Evolutionary conservation across 2,888 invertebrate species (phyloP).

Genomic region (Nomada lathburiana): DNA sequence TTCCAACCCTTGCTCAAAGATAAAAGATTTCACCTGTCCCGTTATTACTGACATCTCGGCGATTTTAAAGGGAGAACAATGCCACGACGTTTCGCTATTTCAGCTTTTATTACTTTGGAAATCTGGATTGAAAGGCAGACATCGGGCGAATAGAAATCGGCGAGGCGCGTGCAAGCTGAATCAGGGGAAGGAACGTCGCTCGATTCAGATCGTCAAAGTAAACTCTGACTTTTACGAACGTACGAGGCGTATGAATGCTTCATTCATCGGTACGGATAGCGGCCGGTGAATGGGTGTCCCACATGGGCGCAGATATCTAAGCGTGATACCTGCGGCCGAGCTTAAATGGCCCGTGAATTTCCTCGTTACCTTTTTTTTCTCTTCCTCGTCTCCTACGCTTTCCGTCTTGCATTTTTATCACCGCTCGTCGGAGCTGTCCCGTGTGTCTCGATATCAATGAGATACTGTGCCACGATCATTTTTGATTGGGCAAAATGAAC

Average conservation of each 20-base stretch:
- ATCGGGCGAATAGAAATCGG: conserved; percentile 22
- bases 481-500: neutral
- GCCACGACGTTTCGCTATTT: conserved; percentile 2
- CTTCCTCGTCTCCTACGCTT: neutral
- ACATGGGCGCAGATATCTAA: conserved; percentile 64
- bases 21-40: too few species aligned
- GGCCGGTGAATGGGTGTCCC: conserved; percentile 67
- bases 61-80: neutral
- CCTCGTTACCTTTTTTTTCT: conserved; percentile 51
- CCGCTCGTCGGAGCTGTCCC: neutral
- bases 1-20: neutral
- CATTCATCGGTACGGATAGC: conserved; percentile 72
- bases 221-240: conserved; percentile 56
- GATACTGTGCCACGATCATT: neutral
- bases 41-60: neutral
- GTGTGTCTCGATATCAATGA: neutral
- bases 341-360: conserved; percentile 67
- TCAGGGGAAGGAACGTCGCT: conserved; percentile 7
- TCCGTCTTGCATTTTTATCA: conserved; percentile 33
- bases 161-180: conserved; percentile 11
- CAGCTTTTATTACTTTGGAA: neutral
- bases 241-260: conserved; percentile 72
- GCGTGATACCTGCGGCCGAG: conserved; percentile 65
- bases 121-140: neutral
- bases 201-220: conserved; percentile 55